phyloP scores from a whole-genome alignment of 2,797 vertebrate genomes.

The Myotis planiceps region DNA sequence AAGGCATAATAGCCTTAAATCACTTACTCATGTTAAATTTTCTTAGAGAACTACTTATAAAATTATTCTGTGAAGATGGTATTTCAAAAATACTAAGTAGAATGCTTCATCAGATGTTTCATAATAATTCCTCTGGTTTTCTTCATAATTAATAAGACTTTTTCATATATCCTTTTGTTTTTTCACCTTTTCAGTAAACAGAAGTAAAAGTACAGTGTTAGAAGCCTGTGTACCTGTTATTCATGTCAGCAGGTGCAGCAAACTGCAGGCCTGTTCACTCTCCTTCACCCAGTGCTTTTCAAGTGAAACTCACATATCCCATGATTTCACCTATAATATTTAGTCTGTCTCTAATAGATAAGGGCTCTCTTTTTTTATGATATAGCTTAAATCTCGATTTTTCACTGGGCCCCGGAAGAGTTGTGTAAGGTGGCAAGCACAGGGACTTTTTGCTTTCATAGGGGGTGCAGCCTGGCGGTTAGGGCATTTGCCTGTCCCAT shows the following conservation, averaged over 20 bases:
- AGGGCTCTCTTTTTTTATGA: background rate
- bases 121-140: background rate
- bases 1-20: background rate
- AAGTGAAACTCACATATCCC: background rate
- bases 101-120: background rate
- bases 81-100: background rate
- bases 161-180: background rate
- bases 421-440: too few species aligned
- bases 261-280: background rate
- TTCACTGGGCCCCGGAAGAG: background rate
- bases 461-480: background rate
- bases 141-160: background rate
- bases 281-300: background rate
- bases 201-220: fast-evolving
- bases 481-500: background rate
- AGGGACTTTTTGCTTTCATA: background rate
- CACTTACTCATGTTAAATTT: background rate
- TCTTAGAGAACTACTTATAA: background rate
- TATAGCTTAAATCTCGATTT: background rate
- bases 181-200: background rate
- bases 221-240: fast-evolving
- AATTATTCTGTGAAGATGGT: background rate
- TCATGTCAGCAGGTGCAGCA: background rate
- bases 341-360: background rate
- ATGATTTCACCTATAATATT: background rate